Evolutionary conservation across 2,797 vertebrate species (phyloP), one percentile per base, ranked within the genome.

Genomic region (Danionella dracula): DNA sequence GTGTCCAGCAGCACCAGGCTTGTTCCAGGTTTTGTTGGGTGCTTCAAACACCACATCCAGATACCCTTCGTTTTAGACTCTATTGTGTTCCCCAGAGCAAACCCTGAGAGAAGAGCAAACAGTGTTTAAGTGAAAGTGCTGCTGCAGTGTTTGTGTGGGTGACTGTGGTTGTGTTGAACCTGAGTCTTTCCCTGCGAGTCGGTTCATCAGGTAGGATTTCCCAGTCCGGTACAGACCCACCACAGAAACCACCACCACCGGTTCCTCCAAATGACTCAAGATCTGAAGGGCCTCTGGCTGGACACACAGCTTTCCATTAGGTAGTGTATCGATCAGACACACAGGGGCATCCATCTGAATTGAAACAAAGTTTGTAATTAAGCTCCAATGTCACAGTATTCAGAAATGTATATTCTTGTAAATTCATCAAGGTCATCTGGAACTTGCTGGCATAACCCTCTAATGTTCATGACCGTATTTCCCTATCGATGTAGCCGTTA

Each of bases 1-100:
- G 86, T 86, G 67, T 89, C 86, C 9, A 89, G 76, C 21, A 89
- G 78, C 53, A 87, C 57, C 5, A 88, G 54, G 1, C 70, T 78
- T 8, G 76, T 73, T 21, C 50, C 23, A 2, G 50, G 0, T 20
- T 71, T 73, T 4, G 5, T 1, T 0, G 83, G 84, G 7, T 88
- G 84, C 15, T 82, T 78, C 11, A 79, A 23, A 55, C 81, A 82
- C 85, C 32, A 35, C 32, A 35, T 35, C 32, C 32, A 86, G 84
- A 17, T 83, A 80, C 12, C 81, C 81, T 84, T 87, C 15, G 81
- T 88, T 17, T 84, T 76, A 1, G 82, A 69, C 58, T 78, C 78
- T 9, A 85, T 67, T 0, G 82, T 79, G 49, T 71, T 66, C 0
- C 32, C 32, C 32, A 35, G 32, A 8, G 32, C 32, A 35, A 35